phyloP scores from a whole-genome alignment of 1,140 invertebrate species.

The Pseudomyrmex pallidus region DNA sequence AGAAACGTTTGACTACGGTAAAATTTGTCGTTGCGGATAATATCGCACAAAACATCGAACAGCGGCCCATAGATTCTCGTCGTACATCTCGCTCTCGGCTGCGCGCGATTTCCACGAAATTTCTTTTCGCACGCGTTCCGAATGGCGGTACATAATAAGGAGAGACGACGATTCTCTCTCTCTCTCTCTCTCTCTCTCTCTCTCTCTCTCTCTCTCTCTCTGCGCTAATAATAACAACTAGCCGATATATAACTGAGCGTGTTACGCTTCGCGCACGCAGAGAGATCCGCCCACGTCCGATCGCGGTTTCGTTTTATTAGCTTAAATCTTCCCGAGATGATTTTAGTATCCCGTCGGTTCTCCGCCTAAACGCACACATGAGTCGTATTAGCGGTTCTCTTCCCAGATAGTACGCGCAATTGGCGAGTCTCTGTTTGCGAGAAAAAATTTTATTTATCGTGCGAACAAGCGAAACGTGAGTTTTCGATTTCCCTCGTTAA shows the following conservation, averaged over 20 bases:
- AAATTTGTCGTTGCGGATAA: background rate
- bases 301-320: conserved; percentile 63
- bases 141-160: conserved; percentile 51
- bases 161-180: conserved; percentile 29
- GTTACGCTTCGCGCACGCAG: conserved; percentile 34
- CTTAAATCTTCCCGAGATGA: conserved; percentile 71
- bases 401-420: background rate
- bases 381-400: background rate
- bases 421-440: background rate
- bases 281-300: conserved; percentile 72
- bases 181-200: conserved; percentile 40
- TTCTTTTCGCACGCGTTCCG: conserved; percentile 28
- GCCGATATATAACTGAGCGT: conserved; percentile 62
- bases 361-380: conserved; percentile 60
- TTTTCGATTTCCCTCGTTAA: background rate
- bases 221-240: conserved; percentile 77
- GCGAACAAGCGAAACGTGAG: background rate
- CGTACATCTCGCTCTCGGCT: background rate
- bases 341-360: conserved; percentile 73
- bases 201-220: conserved; percentile 37
- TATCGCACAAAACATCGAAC: conserved; percentile 12
- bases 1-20: background rate
- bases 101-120: conserved; percentile 55
- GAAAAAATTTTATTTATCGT: background rate
- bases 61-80: background rate